A percentile compares a stretch with the other conserved stretches of the same genome.
phyloP scores from a whole-genome alignment of 2,888 invertebrate species.

The Andrena bicolor region DNA sequence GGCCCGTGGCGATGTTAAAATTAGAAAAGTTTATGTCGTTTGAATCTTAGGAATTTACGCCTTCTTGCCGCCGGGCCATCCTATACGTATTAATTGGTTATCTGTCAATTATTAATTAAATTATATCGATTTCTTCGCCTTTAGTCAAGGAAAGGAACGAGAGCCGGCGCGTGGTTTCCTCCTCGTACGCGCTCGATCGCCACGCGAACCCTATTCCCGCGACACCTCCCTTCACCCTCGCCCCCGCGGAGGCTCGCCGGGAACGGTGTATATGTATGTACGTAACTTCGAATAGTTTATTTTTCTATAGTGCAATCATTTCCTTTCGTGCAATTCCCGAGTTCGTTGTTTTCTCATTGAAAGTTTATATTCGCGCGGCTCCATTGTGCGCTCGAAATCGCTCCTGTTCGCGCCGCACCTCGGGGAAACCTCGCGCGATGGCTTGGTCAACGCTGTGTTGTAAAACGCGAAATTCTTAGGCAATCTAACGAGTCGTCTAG shows the following conservation, averaged over 20 bases:
- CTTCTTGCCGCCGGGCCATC: conserved; percentile 80
- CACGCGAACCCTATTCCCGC: conserved; percentile 2
- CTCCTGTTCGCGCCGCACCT: conserved; percentile 21
- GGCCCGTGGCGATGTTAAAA: conserved; percentile 82
- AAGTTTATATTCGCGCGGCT: conserved; percentile 49
- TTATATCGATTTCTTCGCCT: conserved; percentile 77
- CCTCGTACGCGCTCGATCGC: conserved; percentile 25
- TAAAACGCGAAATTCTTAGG: conserved; percentile 65
- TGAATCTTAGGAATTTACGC: conserved; percentile 80
- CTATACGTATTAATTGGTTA: conserved; percentile 82
- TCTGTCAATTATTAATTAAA: conserved; percentile 84
- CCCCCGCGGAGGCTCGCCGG: conserved; percentile 1
- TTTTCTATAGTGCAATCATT: conserved; percentile 62
- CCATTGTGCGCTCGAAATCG: conserved; percentile 13
- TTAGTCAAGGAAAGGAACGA: conserved; percentile 68
- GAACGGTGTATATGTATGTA: background rate
- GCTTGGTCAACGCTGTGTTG: conserved; percentile 48
- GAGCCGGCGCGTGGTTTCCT: conserved; percentile 44
- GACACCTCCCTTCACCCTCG: background rate
- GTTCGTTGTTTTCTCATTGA: conserved; percentile 48
- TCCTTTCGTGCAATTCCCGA: conserved; percentile 53
- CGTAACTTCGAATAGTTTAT: conserved; percentile 50
- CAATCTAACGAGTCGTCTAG: conserved; percentile 60
- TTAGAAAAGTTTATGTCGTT: conserved; percentile 82
- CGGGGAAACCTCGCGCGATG: conserved; percentile 40